Percentiles rank a stretch among this genome's conserved stretches.
phyloP scores from a whole-genome alignment of 2,797 vertebrate genomes.

The Podarcis siculus region DNA sequence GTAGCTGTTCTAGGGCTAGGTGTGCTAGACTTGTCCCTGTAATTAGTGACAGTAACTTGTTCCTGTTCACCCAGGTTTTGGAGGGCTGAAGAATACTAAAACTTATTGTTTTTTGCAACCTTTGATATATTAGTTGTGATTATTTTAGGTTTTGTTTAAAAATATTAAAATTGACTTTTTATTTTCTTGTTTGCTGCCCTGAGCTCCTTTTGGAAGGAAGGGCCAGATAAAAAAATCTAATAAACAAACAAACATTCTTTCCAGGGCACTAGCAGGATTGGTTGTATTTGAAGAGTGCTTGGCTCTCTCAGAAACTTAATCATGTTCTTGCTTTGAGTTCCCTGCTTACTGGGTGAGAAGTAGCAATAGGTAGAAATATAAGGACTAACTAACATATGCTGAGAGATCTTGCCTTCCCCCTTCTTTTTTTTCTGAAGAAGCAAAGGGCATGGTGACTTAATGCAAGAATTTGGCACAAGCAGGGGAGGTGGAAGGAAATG shows the following conservation, averaged over 20 bases:
- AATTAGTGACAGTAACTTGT: neutral
- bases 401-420: neutral
- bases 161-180: too few species aligned
- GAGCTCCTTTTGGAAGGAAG: too few species aligned
- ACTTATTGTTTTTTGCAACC: too few species aligned
- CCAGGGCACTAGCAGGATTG: neutral
- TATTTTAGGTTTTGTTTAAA: too few species aligned
- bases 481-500: neutral
- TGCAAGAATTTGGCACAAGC: neutral
- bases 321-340: neutral
- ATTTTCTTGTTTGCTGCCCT: too few species aligned
- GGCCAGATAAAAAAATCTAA: too few species aligned
- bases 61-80: too few species aligned
- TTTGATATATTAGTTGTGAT: too few species aligned
- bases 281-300: neutral
- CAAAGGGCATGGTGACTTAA: neutral
- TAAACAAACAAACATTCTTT: neutral
- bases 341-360: neutral
- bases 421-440: neutral
- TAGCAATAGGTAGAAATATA: neutral
- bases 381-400: neutral
- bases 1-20: neutral
- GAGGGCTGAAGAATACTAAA: too few species aligned
- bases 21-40: too few species aligned
- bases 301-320: neutral